Evolutionary conservation across 2,888 invertebrate genomes (phyloP), one percentile per base, ranked within the genome.

Genomic region (Drosophila meridionalis): DNA sequence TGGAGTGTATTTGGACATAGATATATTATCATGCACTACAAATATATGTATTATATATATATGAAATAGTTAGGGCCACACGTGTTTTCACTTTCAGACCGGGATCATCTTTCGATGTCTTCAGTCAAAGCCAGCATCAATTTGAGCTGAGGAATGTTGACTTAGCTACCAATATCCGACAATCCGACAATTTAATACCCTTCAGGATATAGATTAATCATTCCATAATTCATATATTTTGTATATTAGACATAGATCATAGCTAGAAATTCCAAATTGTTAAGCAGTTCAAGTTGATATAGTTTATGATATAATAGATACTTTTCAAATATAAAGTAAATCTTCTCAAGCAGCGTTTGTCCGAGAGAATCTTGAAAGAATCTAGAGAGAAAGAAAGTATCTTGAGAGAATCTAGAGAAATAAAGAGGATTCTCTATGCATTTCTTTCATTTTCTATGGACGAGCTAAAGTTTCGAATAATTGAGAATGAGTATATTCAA

Each of bases 111-210:
- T 47, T 47, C 58, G 8, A 7, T 38, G 26, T 30, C 7, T 56
- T 43, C 12, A 8, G 9, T 20, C 11, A 45, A 14, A 43, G 20
- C 58, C 12, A 67, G 68, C 61, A 67, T 4, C 20, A 47, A 26
- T 28, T 47, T 47, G 45, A 6, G 26, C 1, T 4, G 26, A 14
- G 30, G 30, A 7, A 48, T 30, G 5, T 43, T 0, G 20, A 9
- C 11, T 4, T 11, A 26, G 8, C 4, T 43, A 6, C 1, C 0
- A 6, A 43, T 43, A 43, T 26, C 5, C 26, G 45, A 45, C 11
- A 2, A 26, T 45, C 20, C 20, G 20, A 20, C 20, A 20, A 20
- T 20, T 45, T 2, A 11, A 45, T 45, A 26, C 45, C 2, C 5
- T 52, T 52, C 1, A 36, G 45, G 26, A 58, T 42, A 68, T 12